Evolutionary conservation across 2,888 invertebrate species (phyloP).

Genomic region (Stenolophus ochropezus): DNA sequence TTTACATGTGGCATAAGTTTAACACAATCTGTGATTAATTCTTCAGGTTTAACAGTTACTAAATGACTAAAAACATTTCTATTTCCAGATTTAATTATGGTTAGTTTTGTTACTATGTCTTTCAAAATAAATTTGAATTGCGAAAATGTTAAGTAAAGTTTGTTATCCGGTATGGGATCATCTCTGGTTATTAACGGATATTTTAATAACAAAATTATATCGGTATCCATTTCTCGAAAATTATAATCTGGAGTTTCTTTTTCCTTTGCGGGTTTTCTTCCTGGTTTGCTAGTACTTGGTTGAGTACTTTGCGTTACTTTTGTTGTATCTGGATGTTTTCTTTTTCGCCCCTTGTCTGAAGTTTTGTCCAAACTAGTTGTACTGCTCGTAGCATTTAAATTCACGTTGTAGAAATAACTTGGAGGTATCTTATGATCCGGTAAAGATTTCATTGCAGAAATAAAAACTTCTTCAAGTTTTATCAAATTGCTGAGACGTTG

Average conservation of each 20-base stretch:
- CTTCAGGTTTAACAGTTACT: constrained; percentile 67
- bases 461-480: constrained; percentile 74
- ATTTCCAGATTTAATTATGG: constrained; percentile 68
- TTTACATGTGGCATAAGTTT: constrained; percentile 74
- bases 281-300: constrained; percentile 15
- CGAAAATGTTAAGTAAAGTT: constrained; percentile 62
- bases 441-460: constrained; percentile 71
- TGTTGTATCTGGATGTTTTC: constrained; percentile 44
- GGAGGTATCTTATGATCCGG: constrained; percentile 74
- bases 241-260: constrained; percentile 60
- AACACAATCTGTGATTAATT: constrained; percentile 70
- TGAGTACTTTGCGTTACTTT: constrained; percentile 26
- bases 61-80: constrained; percentile 66
- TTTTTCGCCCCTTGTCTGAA: constrained; percentile 50
- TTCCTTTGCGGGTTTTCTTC: constrained; percentile 11
- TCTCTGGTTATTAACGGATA: constrained; percentile 70
- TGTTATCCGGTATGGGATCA: constrained; percentile 48
- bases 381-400: constrained; percentile 61
- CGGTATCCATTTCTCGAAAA: constrained; percentile 77
- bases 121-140: constrained; percentile 75
- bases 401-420: constrained; percentile 71
- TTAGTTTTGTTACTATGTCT: constrained; percentile 78
- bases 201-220: constrained; percentile 77
- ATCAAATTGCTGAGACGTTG: constrained; percentile 71
- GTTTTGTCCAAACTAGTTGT: constrained; percentile 39